Evolutionary conservation across 2,888 invertebrate genomes (phyloP).

Genomic region (Hypomecis atomaria): DNA sequence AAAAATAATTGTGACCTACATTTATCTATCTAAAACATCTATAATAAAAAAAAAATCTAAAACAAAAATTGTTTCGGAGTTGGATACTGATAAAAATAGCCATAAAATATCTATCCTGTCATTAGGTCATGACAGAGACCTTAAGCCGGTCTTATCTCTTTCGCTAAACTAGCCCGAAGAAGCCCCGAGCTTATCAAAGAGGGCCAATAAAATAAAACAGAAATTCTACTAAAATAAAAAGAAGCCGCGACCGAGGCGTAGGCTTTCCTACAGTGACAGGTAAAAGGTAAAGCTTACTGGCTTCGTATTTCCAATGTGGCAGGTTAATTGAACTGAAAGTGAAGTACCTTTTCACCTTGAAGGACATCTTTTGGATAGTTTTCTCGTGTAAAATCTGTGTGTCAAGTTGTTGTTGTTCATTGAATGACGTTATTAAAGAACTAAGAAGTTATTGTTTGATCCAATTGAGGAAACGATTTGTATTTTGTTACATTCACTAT

Average conservation of each 20-base stretch:
- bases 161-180: neutral
- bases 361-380: slow-evolving; percentile 4
- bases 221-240: slow-evolving; percentile 9
- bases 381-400: neutral
- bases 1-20: too few species aligned
- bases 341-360: slow-evolving; percentile 17
- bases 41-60: too few species aligned
- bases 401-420: slow-evolving; percentile 4
- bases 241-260: slow-evolving; percentile 2
- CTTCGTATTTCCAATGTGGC: slow-evolving; percentile 30
- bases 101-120: neutral
- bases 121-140: neutral
- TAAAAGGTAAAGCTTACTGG: slow-evolving; percentile 21
- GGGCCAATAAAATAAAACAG: neutral
- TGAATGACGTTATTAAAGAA: too few species aligned
- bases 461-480: too few species aligned
- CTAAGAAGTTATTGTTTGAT: too few species aligned
- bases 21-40: too few species aligned
- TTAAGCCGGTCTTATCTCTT: neutral
- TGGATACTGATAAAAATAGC: neutral
- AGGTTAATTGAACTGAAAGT: slow-evolving; percentile 31
- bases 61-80: too few species aligned
- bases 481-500: too few species aligned
- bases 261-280: slow-evolving; percentile 17
- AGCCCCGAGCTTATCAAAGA: neutral